phyloP scores from a whole-genome alignment of 2,888 invertebrate species.

The Anthrax anthrax region DNA sequence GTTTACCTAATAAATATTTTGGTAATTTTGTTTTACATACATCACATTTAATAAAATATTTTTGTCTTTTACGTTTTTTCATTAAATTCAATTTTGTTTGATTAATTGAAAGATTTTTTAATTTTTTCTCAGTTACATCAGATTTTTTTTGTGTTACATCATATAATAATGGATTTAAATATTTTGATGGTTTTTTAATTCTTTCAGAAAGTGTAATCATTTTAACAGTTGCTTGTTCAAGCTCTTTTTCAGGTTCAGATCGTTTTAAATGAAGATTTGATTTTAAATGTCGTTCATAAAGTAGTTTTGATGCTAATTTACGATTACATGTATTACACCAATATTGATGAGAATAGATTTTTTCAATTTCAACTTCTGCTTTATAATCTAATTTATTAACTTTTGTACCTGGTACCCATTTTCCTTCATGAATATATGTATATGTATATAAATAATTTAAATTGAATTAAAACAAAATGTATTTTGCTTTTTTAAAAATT shows the following conservation, averaged over 20 bases:
- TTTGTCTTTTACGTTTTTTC: conserved; percentile 39
- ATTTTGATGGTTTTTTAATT: conserved; percentile 31
- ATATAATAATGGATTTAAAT: conserved; percentile 30
- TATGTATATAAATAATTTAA: too few species aligned
- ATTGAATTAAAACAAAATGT: too few species aligned
- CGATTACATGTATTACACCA: conserved; percentile 74
- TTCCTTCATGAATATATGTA: conserved; percentile 39
- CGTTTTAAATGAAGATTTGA: conserved; percentile 57
- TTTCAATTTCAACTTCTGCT: conserved; percentile 34
- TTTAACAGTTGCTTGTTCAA: conserved; percentile 42
- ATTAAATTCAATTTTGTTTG: conserved; percentile 9
- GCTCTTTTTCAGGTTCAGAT: conserved; percentile 49
- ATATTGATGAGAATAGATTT: conserved; percentile 41
- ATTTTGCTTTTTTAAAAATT: neutral
- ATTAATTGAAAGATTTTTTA: conserved; percentile 17
- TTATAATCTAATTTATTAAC: conserved; percentile 39
- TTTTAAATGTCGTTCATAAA: conserved; percentile 63
- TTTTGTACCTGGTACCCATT: conserved; percentile 63
- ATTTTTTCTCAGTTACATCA: conserved; percentile 5
- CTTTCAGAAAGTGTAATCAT: conserved; percentile 13
- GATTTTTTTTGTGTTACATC: neutral
- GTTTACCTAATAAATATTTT: conserved; percentile 60
- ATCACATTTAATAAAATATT: conserved; percentile 48
- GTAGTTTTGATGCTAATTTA: conserved; percentile 52
- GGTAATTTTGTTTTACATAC: conserved; percentile 58